A percentile compares a stretch with the other conserved stretches of the same genome.
Conservation (phyloP, 2,888 invertebrate genomes). For the Eupithecia centaureata region DNA sequence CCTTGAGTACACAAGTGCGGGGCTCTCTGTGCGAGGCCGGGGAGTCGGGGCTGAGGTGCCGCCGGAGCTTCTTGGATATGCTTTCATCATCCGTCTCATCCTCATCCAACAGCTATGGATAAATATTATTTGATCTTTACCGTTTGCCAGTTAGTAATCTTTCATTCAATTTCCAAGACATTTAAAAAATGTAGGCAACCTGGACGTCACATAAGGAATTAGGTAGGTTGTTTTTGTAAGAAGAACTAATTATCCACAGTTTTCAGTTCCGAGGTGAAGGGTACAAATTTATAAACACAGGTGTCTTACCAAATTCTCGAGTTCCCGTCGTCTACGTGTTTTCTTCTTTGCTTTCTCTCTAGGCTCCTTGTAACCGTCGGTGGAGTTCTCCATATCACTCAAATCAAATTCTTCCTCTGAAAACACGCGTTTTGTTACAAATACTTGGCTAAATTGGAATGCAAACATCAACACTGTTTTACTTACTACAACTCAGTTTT, state of each 20-base stretch:
- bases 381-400: constrained; percentile 77
- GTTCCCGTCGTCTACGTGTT: constrained; percentile 72
- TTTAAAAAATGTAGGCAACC: too few species aligned
- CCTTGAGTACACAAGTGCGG: constrained; percentile 90
- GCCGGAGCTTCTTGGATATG: constrained; percentile 66
- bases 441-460: background rate
- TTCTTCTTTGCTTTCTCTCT: constrained; percentile 74
- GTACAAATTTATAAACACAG: background rate
- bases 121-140: constrained; percentile 28
- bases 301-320: constrained; percentile 67
- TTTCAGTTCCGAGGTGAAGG: background rate
- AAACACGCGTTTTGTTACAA: constrained; percentile 34
- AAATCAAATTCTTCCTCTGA: constrained; percentile 75
- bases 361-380: constrained; percentile 69
- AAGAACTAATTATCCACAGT: background rate
- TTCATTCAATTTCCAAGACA: background rate
- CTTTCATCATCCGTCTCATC: constrained; percentile 79
- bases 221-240: background rate
- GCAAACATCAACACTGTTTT: constrained; percentile 8
- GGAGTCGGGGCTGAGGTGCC: constrained; percentile 73
- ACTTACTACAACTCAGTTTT: constrained; percentile 78
- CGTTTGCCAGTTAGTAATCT: background rate
- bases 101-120: constrained; percentile 67
- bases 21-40: constrained; percentile 89
- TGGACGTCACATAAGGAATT: background rate